These are phyloP conservation scores for Athene cunicularia DNA, from an alignment of 2,113 vertebrate genomes.

Conservation along the genomic window DNA sequence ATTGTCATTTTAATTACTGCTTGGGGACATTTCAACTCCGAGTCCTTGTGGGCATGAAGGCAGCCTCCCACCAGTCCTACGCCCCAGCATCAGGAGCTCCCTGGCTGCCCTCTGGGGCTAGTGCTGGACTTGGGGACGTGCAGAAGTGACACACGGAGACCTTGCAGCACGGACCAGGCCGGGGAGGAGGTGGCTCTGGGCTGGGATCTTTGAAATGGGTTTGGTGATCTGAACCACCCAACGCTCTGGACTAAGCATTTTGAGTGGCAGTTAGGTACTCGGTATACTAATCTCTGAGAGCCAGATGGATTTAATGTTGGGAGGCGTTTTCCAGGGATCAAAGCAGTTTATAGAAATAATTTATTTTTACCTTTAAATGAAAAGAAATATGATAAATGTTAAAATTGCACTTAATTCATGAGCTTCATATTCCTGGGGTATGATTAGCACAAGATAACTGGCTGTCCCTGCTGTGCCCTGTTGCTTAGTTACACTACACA, in stretches of 20 bases:
- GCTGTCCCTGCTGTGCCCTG: conserved; percentile 28
- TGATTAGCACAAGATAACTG: conserved; percentile 55
- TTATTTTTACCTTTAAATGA: conserved; percentile 54
- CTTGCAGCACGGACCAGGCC: neutral
- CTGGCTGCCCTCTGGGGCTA: neutral
- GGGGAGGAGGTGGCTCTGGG: neutral
- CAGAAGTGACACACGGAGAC: neutral
- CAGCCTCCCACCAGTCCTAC: neutral
- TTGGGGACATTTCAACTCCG: neutral
- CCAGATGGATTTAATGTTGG: conserved; percentile 21
- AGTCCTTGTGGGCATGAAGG: neutral
- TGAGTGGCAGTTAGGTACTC: neutral
- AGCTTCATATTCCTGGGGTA: neutral
- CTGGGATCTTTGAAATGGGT: neutral
- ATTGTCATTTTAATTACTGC: neutral
- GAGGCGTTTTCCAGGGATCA: conserved; percentile 24
- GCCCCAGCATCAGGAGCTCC: neutral
- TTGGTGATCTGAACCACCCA: neutral
- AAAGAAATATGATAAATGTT: conserved; percentile 53
- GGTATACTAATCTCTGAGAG: neutral
- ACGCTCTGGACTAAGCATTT: neutral
- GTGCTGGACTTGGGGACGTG: accelerated
- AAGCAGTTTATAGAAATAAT: conserved; percentile 42
- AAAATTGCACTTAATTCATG: conserved; percentile 34
- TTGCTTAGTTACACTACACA: neutral